Base-by-base conservation (phyloP, 2,113 vertebrate genomes). In the Albula glossodonta region DNA sequence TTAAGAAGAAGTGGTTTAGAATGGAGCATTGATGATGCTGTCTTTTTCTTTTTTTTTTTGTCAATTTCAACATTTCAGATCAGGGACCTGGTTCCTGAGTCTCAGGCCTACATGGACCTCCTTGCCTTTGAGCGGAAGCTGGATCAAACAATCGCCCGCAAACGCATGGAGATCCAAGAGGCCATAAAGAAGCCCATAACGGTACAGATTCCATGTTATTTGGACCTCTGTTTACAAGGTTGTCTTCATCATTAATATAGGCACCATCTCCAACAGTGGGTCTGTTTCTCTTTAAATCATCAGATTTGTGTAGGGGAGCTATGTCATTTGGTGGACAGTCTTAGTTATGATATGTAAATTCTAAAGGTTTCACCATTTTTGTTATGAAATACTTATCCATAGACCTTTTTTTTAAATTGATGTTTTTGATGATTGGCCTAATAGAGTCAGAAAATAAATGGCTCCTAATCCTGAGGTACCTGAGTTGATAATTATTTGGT, bases 91-190 rank as follows among this genome's bases (percentile, higher is more conserved):
- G 98, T 99, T 79, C 98, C 98, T 4, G 98, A 99, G 82, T 99
- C 98, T 87, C 98, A 99, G 94, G 98, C 98, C 51, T 99, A 99
- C 94, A 99, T 99, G 98, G 98, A 99, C 90, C 97, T 99, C 13
- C 92, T 99, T 84, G 98, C 98, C 86, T 99, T 99, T 82, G 98
- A 99, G 92, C 96, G 98, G 91, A 99, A 99, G 92, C 94, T 99
- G 94, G 98, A 99, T 92, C 98, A 99, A 89, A 99, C 98, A 82
- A 99, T 99, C 0, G 98, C 98, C 82, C 96, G 98, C 51, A 99
- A 99, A 92, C 96, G 98, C 53, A 99, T 99, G 98, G 98, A 99
- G 92, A 99, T 99, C 87, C 98, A 99, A 91, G 98, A 99, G 88
- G 98, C 98, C 92, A 99, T 99, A 90, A 99, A 99, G 94, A 99